Evolutionary conservation across 2,888 invertebrate genomes (phyloP), one percentile per base, ranked within the genome.

Genomic region (Pelosia muscerda): DNA sequence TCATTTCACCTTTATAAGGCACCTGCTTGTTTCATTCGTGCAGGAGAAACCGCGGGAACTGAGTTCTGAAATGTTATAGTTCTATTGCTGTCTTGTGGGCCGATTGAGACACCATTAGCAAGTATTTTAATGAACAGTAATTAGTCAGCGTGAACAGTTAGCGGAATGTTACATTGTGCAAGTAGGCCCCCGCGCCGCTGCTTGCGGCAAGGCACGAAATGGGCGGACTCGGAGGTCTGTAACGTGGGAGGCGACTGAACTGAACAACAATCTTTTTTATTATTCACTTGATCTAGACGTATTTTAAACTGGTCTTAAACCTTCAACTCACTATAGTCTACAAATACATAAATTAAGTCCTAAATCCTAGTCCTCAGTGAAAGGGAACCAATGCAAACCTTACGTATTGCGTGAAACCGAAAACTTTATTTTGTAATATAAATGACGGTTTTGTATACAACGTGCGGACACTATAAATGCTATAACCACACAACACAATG

Each of bases 71-170:
- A 58, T 63, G 9, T 57, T 28, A 68, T 53, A 68, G 34, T 64
- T 23, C 57, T 28, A 66, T 66, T 25, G 57, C 49, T 57, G 65
- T 42, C 59, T 49, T 58, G 72, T 73, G 71, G 53, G 66, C 59
- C 69, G 75, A 77, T 78, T 73, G 65, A 86, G 84, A 85, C 85
- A 82, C 77, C 79, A 77, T 77, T 78, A 74, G 78, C 81, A 79
- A 83, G 78, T 75, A 86, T 86, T 76, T 86, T 86, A 86, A 86
- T 82, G 72, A 86, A 81, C 81, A 63, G 72, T 81, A 84, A 81
- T 85, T 84, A 81, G 78, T 78, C 80, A n/a, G n/a, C n/a, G n/a
- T n/a, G n/a, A n/a, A n/a, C n/a, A n/a, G 79, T 75, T 76, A 77
- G 63, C 28, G 76, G 74, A 71, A 78, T 79, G 68, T 75, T 54